Base-by-base conservation (phyloP, 2,888 invertebrate species). In the Ferrisia virgata region DNA sequence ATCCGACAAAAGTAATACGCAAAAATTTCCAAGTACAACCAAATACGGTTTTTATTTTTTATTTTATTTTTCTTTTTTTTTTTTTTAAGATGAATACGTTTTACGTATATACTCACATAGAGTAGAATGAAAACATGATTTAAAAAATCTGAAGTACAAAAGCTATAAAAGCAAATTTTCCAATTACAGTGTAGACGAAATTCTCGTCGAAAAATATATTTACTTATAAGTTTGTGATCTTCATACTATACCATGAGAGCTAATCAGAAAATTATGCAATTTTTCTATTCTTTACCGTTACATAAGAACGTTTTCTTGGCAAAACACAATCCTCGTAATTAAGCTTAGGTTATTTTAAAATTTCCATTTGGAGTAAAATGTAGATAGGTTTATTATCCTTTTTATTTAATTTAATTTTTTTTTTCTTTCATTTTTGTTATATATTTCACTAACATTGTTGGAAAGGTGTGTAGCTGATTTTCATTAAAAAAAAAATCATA, bases 321-420 rank as follows among this genome's bases (percentile, higher is more conserved):
- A 36, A 18, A 33, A 81, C 53, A 81, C 81, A 81, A 81, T 81
- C 58, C 81, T 81, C 58, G 31, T 58, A 81, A 58, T 81, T 81
- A 81, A 33, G 31, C 81, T 81, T 81, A 58, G 72, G 58, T 81
- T 31, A 78, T 40, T 39, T 36, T 28, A 33, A 43, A 81, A 33
- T 81, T 81, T 81, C 47, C 81, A 58, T 81, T 81, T 33, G 47
- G 36, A 58, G 36, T 76, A 76, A 47, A 81, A 81, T 81, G 81
- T 81, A 81, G 81, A 81, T 81, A 81, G 22, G 43, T 18, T 43
- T 79, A 47, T 33, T 33, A 18, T 81, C 58, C 28, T 58, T 81
- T n/a, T 81, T 15, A 28, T 79, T 31, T 36, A 22, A n/a, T 18
- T 40, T 40, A 40, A n/a, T n/a, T 28, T 28, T 58, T 58, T 81